Base-by-base conservation (phyloP, 2,797 vertebrate genomes). In the Gallinago solitaria region DNA sequence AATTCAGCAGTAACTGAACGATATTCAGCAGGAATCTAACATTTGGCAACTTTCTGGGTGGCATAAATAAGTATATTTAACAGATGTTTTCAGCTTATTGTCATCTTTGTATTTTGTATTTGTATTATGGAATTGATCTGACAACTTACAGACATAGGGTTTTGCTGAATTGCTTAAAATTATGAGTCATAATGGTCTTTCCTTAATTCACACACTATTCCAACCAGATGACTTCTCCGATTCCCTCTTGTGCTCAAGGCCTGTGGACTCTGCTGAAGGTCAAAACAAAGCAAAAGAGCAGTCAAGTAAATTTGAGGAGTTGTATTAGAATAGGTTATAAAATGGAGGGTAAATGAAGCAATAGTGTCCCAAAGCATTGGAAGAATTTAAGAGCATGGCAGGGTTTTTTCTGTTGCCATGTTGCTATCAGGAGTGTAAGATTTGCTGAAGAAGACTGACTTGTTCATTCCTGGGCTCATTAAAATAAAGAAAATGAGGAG, bases 31-130 rank as follows among this genome's bases (percentile, higher is more conserved):
- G 59, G 54, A 95, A 24, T 45, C 71, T 95, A 79, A 76, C 63
- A 79, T 71, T 87, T 91, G 78, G 56, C 84, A 94, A 24, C 80
- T 93, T 90, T 76, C 90, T 76, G 68, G 47, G 76, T 92, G 57
- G 51, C 12, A 84, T 93, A 90, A 92, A 91, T 93, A 78, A 80
- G 45, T 87, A 76, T 59, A 75, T 94, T 93, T 94, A 89, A 71
- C 73, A 50, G 93, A 61, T 71, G 23, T 21, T 91, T 97, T 88
- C 69, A 81, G 8, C 25, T 60, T 93, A 47, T 82, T 94, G 65
- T 73, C 30, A 27, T 87, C 12, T 75, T 75, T 37, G 12, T 87
- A 32, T 39, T 85, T 79, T 70, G 23, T 71, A 18, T 51, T 82
- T 45, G 18, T 86, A 16, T 77, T 77, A 33, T n/a, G 75, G 48